A percentile compares a stretch with the other conserved stretches of the same genome.
Conservation (phyloP, 1,140 invertebrate genomes). For the Thaumatotibia leucotreta region DNA sequence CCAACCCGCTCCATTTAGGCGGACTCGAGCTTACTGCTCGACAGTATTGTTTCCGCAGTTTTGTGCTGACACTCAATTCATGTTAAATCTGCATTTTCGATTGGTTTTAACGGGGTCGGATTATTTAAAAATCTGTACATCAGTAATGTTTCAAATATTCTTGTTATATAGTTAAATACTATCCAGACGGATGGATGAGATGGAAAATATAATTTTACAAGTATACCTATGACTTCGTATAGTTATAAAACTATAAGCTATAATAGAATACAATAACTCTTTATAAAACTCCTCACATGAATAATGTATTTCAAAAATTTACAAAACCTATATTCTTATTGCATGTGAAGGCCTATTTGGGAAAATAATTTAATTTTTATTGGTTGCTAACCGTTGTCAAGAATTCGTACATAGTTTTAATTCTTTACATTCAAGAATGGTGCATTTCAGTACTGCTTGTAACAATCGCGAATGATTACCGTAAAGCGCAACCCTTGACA, state of each 20-base stretch:
- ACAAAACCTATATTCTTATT: no score
- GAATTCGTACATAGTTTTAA: not conserved
- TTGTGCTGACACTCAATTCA: not conserved
- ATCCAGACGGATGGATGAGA: no score
- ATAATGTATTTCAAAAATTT: no score
- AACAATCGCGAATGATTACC: slow-evolving; percentile 60
- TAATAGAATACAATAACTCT: no score
- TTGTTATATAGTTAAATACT: no score
- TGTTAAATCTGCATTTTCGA: not conserved
- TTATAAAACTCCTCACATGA: no score
- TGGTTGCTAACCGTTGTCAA: not conserved
- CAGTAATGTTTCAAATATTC: not conserved
- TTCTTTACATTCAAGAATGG: slow-evolving; percentile 20
- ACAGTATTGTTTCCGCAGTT: slow-evolving; percentile 53
- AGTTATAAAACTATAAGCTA: no score
- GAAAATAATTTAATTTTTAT: no score
- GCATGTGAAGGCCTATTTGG: no score
- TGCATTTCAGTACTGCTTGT: slow-evolving; percentile 48
- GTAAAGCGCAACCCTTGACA: slow-evolving; percentile 68
- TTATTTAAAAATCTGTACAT: not conserved
- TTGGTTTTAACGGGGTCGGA: not conserved
- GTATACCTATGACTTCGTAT: no score
- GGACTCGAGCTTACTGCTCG: slow-evolving; percentile 43
- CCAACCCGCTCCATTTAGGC: slow-evolving; percentile 63
- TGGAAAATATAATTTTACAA: no score